Percentiles rank a stretch among this genome's conserved stretches.
phyloP scores from a whole-genome alignment of 2,113 vertebrate genomes.

The Globicephala melas region DNA sequence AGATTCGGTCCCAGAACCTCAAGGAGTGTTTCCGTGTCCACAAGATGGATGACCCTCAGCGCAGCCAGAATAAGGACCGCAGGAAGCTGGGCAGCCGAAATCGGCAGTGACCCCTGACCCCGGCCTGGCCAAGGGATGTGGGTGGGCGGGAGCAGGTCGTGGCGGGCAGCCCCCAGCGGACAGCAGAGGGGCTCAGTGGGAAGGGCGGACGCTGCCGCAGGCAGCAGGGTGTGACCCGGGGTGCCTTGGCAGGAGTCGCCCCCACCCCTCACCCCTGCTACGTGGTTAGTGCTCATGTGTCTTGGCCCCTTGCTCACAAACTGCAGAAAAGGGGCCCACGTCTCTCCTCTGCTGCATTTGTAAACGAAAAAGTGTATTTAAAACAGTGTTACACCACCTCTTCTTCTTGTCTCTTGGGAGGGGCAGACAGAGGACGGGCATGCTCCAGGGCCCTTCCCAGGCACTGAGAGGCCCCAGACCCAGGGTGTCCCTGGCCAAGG shows the following conservation, averaged over 20 bases:
- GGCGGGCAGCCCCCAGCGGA: not conserved
- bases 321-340: not conserved
- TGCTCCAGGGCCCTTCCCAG: not conserved
- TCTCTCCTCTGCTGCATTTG: not conserved
- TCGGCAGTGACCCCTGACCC: constrained; percentile 79
- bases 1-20: constrained; percentile 94
- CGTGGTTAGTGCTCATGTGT: not conserved
- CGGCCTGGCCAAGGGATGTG: not conserved
- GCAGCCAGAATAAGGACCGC: constrained; percentile 81
- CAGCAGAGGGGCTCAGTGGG: not conserved
- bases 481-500: not conserved
- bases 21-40: constrained; percentile 94
- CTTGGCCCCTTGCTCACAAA: not conserved
- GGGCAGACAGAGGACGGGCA: not conserved
- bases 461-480: not conserved
- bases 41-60: constrained; percentile 89
- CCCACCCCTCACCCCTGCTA: not conserved
- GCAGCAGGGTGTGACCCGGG: not conserved
- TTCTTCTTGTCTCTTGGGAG: not conserved
- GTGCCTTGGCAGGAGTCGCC: no score
- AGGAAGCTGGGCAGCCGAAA: constrained; percentile 87
- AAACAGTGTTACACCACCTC: not conserved
- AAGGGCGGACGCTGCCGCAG: not conserved
- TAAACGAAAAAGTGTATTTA: not conserved
- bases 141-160: not conserved